These are phyloP conservation scores for Musca domestica DNA, from an alignment of 1,140 invertebrate genomes.

Conservation along the genomic window DNA sequence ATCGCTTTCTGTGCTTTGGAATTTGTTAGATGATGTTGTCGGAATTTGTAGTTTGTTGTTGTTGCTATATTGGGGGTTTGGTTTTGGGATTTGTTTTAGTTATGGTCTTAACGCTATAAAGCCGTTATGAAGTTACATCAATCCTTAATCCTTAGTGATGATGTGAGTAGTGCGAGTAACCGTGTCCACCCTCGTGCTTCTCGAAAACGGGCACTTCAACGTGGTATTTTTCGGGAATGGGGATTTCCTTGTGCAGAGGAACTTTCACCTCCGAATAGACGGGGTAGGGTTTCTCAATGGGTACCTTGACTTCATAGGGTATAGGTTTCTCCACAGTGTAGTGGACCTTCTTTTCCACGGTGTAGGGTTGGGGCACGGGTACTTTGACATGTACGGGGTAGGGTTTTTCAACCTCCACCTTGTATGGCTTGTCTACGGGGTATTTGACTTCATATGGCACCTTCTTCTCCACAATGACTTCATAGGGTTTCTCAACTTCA, in stretches of 20 bases:
- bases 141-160: conserved; percentile 24
- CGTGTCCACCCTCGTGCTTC: conserved; percentile 51
- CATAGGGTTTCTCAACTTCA: conserved; percentile 72
- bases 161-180: conserved; percentile 33
- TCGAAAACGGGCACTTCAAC: conserved; percentile 63
- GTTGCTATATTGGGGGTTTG: conserved; percentile 17
- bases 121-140: conserved; percentile 15
- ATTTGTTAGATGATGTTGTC: conserved; percentile 36
- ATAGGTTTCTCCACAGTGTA: conserved; percentile 71
- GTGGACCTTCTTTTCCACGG: conserved; percentile 69
- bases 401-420: conserved; percentile 73
- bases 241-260: conserved; percentile 73
- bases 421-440: conserved; percentile 72
- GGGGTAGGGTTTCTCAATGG: conserved; percentile 74
- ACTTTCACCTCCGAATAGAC: conserved; percentile 71
- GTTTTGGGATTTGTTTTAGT: conserved; percentile 8
- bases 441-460: conserved; percentile 72
- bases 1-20: conserved; percentile 42
- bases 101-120: background rate
- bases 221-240: conserved; percentile 70
- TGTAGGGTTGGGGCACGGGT: conserved; percentile 75
- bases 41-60: conserved; percentile 31
- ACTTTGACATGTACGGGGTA: conserved; percentile 74
- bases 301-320: conserved; percentile 74
- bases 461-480: conserved; percentile 71